A percentile compares a stretch with the other conserved stretches of the same genome.
Evolutionary conservation across 2,113 vertebrate species (phyloP).

Genomic region (Orycteropus afer): DNA sequence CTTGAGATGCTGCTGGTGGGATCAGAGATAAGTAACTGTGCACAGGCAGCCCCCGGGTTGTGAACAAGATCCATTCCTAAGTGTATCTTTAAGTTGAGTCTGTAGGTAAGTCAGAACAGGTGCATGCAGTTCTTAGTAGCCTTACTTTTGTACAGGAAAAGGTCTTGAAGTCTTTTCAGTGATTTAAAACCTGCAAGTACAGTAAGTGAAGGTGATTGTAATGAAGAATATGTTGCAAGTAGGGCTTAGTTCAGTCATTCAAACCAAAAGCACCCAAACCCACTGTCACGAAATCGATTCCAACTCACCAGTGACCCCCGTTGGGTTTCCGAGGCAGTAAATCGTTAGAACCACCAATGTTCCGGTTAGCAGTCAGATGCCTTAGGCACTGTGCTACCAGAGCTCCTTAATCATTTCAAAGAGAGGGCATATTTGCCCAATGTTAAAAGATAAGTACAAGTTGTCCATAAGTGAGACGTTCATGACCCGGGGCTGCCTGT

Average conservation of each 20-base stretch:
- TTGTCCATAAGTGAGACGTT: too few species aligned
- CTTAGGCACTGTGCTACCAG: too few species aligned
- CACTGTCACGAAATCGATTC: too few species aligned
- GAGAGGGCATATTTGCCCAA: neutral
- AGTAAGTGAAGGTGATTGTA: neutral
- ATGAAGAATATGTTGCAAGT: neutral
- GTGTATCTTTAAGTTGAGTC: neutral
- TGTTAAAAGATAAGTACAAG: neutral
- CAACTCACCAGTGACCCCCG: too few species aligned
- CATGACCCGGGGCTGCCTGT: neutral
- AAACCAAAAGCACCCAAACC: too few species aligned
- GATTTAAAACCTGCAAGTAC: neutral
- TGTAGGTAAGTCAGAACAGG: neutral
- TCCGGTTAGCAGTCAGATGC: too few species aligned
- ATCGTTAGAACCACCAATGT: too few species aligned
- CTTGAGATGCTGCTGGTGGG: neutral
- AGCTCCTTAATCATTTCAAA: too few species aligned
- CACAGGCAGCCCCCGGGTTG: neutral
- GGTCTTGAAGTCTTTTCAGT: neutral
- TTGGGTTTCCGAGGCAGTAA: too few species aligned
- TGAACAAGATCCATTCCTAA: neutral
- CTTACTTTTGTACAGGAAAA: neutral
- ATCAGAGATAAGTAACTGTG: neutral
- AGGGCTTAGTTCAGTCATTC: neutral
- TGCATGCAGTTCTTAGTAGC: neutral